Base-by-base conservation (phyloP, 2,797 vertebrate genomes). In the Nasua narica region DNA sequence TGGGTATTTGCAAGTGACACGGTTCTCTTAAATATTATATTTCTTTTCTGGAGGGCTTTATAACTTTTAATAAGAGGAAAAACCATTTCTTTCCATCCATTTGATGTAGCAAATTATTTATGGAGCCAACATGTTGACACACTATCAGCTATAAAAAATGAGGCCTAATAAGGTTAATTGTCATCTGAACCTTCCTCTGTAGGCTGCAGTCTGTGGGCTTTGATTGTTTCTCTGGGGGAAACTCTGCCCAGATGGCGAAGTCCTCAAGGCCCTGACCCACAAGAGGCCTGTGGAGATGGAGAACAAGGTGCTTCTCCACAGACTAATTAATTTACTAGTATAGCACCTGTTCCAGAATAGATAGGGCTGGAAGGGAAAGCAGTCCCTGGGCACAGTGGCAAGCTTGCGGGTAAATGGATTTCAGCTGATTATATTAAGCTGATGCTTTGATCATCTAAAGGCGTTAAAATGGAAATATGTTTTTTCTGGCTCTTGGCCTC, bases 301-400 rank as follows among this genome's bases (percentile, higher is more conserved):
- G 99, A 99, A 99, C 99, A 99, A 99, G 99, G 99, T 99, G 99
- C 99, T 99, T 99, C 99, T 99, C 99, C 99, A 99, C 99, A 99
- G 99, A 99, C 99, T 99, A 99, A 99, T 99, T 99, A 99, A 99
- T 99, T 99, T 99, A 99, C 99, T 99, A 99, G 99, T 99, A 99
- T 99, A 99, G 99, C 99, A 99, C 99, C 99, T 99, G 99, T 99
- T 99, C 99, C 99, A 99, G 99, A 99, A 99, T 99, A 99, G 99
- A 99, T 99, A 99, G 99, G 99, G 99, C 99, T 99, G 99, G 98
- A 98, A 99, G 98, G 98, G 97, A 98, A 98, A 98, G 98, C 98
- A 94, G 98, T 99, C 99, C 99, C 99, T 98, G 98, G 98, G 98
- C 99, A 98, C 99, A 98, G 99, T 98, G 97, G 99, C 98, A 98